A percentile compares a stretch with the other conserved stretches of the same genome.
Conservation (phyloP, 1,140 invertebrate species). For the Harlomillsia oculata region DNA sequence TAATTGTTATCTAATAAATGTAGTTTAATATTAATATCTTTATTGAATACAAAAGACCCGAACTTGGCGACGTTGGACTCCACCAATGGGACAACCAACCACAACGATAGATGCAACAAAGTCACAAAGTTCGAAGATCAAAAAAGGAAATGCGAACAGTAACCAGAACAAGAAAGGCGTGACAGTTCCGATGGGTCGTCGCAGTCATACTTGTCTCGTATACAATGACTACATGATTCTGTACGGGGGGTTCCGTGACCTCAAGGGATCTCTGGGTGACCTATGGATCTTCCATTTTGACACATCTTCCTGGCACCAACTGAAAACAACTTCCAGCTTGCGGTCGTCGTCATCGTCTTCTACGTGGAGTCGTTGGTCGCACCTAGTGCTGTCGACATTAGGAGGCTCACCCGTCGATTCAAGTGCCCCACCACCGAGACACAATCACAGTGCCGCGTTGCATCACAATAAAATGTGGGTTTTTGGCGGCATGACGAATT, state of each 20-base stretch:
- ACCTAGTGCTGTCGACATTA: too few relatives aligned
- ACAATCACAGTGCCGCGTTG: conserved; percentile 74
- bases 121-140: conserved; percentile 14
- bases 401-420: too few relatives aligned
- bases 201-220: conserved; percentile 72
- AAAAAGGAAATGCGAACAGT: conserved; percentile 16
- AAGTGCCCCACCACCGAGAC: conserved; percentile 50
- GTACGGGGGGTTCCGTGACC: conserved; percentile 81
- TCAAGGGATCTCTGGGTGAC: conserved; percentile 68
- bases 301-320: conserved; percentile 42
- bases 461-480: conserved; percentile 72
- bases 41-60: background rate
- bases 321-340: background rate
- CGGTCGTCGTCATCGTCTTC: too few relatives aligned
- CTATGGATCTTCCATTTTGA: conserved; percentile 82
- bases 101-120: too few relatives aligned
- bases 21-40: background rate
- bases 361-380: too few relatives aligned
- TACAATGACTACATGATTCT: conserved; percentile 69
- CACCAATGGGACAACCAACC: too few relatives aligned
- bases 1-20: background rate
- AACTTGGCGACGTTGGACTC: too few relatives aligned
- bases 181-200: conserved; percentile 59
- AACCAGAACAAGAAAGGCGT: conserved; percentile 49
- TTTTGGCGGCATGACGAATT: conserved; percentile 79